Base-by-base conservation (phyloP, 2,113 vertebrate genomes). In the Laterallus jamaicensis region DNA sequence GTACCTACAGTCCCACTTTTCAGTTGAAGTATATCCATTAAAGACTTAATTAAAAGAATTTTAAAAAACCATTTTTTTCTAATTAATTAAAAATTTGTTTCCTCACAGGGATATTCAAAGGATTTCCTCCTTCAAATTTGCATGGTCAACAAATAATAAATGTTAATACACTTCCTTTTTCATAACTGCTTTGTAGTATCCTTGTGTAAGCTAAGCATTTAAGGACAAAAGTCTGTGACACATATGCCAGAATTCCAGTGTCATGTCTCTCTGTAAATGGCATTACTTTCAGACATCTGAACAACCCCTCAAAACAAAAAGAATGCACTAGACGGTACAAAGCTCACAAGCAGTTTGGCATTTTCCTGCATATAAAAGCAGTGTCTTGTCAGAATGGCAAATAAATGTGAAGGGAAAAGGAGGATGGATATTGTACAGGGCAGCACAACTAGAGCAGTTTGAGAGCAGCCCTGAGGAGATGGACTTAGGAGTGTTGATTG, bases 21-120 rank as follows among this genome's bases (percentile, higher is more conserved):
- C 76, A 83, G 87, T 63, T 87, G 63, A 79, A 32, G 50, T 67
- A 91, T 71, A 78, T 86, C 86, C 63, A 87, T 91, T 93, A 96
- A 91, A 69, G 86, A 68, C 32, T 84, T 92, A 54, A 47, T 47
- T 47, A 47, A 47, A 47, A 47, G 44, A 47, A 47, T 94, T 75
- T 95, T 97, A 86, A 14, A 94, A 47, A 47, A 47, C 7, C 7
- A 92, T 93, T 89, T 22, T 83, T 96, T 66, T 56, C 74, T 63
- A 55, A 2, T 26, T 10, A 64, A 35, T 62, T 58, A 26, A 52
- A 92, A 95, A 90, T 15, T n/a, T 67, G 39, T 49, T 29, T 85
- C 40, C 19, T 93, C 37, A 70, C 62, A 95, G 93, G 66, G 40
- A 78, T 42, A 82, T n/a, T 68, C 40, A 77, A 90, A 95, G 94